Conservation (phyloP, 1,140 invertebrate genomes). For the Mylabris phalerata region DNA sequence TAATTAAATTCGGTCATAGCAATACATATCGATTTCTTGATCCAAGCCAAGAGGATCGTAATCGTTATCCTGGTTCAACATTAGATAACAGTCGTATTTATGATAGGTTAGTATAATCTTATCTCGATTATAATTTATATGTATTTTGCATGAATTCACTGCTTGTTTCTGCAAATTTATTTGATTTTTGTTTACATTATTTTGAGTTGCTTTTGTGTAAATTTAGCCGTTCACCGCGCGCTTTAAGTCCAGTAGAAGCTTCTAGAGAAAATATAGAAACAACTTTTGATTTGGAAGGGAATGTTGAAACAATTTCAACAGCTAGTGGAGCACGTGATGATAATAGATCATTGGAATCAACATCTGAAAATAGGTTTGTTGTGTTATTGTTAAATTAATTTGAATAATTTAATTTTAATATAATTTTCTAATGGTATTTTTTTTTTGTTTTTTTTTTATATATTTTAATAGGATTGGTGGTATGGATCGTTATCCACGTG, state of each 20-base stretch:
- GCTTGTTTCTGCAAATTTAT: conserved; percentile 8
- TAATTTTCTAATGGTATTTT: not conserved
- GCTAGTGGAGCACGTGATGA: conserved; percentile 40
- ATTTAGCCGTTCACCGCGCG: conserved; percentile 36
- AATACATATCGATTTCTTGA: conserved; percentile 92
- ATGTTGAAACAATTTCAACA: conserved; percentile 64
- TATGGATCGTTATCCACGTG: conserved; percentile 46
- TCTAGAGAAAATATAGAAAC: conserved; percentile 69
- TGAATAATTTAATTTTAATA: no score
- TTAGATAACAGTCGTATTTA: conserved; percentile 70
- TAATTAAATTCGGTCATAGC: conserved; percentile 84
- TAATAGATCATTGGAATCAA: conserved; percentile 37
- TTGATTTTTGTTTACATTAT: conserved; percentile 24
- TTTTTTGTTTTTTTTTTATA: not conserved
- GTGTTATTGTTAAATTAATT: not conserved
- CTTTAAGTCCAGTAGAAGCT: conserved; percentile 38
- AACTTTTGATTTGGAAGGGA: conserved; percentile 75
- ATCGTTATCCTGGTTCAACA: conserved; percentile 49
- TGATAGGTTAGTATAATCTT: conserved; percentile 55
- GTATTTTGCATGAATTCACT: conserved; percentile 10
- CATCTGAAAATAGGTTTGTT: conserved; percentile 39
- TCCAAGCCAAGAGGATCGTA: conserved; percentile 77
- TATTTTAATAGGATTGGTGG: conserved; percentile 27
- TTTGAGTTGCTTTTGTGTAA: conserved; percentile 29
- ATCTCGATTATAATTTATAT: conserved; percentile 4